These are phyloP conservation scores for Entomyzon cyanotis DNA, from an alignment of 2,113 vertebrate genomes.

Conservation along the genomic window DNA sequence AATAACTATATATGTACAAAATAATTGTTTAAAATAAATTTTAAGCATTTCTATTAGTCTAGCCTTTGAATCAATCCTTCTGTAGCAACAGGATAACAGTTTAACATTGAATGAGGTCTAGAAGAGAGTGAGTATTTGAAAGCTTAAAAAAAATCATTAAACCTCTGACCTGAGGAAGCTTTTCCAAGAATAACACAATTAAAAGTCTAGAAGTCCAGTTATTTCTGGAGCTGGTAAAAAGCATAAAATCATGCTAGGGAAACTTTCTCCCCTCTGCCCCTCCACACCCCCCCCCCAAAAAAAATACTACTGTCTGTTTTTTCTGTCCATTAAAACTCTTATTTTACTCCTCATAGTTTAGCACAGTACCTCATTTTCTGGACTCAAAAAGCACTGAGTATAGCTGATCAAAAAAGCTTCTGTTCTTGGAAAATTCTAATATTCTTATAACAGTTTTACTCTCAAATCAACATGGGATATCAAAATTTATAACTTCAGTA, in stretches of 20 bases:
- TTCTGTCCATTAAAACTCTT: neutral
- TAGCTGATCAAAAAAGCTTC: neutral
- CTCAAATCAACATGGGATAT: neutral
- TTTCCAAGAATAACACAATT: neutral
- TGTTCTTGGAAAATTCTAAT: neutral
- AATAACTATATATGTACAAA: neutral
- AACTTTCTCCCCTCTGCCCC: accelerated
- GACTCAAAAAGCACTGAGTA: neutral
- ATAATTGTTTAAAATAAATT: neutral
- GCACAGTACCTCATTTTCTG: neutral
- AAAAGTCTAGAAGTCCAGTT: neutral
- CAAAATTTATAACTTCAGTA: neutral
- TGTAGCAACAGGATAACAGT: neutral
- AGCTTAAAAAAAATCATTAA: neutral
- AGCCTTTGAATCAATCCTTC: neutral
- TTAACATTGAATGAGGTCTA: neutral
- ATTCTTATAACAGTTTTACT: neutral
- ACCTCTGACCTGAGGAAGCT: neutral
- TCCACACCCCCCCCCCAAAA: accelerated
- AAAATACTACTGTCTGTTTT: neutral
- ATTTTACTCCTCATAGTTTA: neutral
- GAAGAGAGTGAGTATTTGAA: neutral
- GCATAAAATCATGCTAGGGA: neutral
- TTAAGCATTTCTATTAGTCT: neutral
- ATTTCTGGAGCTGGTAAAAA: neutral